Base-by-base conservation (phyloP, 30 jellyfish, hydroid and myxozoan genomes). In the Calvadosia cruxmelitensis region DNA sequence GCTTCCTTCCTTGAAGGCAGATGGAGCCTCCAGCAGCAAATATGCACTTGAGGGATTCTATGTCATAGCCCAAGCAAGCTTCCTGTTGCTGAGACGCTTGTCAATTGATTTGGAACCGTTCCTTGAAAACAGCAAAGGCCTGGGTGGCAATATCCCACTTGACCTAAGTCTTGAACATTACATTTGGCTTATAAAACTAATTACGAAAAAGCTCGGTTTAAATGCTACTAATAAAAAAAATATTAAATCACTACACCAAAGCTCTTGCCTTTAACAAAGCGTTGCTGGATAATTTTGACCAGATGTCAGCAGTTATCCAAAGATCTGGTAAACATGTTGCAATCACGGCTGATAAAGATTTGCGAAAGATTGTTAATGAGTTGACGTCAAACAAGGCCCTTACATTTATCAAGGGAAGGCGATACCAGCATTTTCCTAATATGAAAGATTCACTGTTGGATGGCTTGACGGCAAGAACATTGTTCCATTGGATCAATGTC, bases 61-160 rank as follows among this genome's bases (percentile, higher is more conserved):
- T 64, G 49, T 74, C 63, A 31, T 53, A 24, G 64, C 31, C 69
- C 89, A 77, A 52, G 52, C 29, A 28, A 27, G 68, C 61, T 69
- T 69, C 27, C 31, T 67, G 3, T 35, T 67, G 53, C 34, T 81
- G 23, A 50, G 29, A 33, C 52, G 61, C 32, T 74, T 3, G 23
- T 70, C 35, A 74, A 51, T n/a, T 12, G 26, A 33, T 30, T 61
- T 73, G 70, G 68, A 77, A 36, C 50, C 81, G 31, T 53, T 53
- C 57, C 50, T 25, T 71, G 68, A 77, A 31, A 66, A 53, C 57
- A 67, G 36, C 34, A 34, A 15, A 16, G 89, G 89, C 7, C 42
- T 28, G 5, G 89, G 81, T 10, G 89, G 81, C 20, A 77, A 77
- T 48, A 77, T 77, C 15, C 75, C 89, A 36, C 68, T 66, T 10